These are phyloP conservation scores for Rhinopomastus cyanomelas DNA, from an alignment of 2,113 vertebrate genomes.

Conservation along the genomic window DNA sequence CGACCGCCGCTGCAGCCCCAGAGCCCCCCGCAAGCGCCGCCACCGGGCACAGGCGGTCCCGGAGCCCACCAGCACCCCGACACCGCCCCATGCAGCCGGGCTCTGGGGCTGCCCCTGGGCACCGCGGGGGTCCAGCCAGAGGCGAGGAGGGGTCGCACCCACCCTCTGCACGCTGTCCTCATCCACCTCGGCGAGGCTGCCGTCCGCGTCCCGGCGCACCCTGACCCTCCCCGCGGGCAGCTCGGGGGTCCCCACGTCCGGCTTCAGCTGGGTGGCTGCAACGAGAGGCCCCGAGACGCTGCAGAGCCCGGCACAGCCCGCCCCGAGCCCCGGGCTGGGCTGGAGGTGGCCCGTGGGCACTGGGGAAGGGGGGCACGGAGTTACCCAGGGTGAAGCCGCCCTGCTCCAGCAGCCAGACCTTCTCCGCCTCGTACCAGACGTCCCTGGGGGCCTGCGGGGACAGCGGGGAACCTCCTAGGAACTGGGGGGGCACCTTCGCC, in stretches of 20 bases:
- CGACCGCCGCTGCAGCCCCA: no score
- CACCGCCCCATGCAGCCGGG: not conserved
- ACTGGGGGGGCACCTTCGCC: fast-evolving
- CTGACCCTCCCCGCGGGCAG: constrained; percentile 81
- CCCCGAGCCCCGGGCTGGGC: fast-evolving
- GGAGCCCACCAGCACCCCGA: fast-evolving
- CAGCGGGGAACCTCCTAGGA: not conserved
- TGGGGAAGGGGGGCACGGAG: not conserved
- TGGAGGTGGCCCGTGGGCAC: fast-evolving
- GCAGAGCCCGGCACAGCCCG: fast-evolving
- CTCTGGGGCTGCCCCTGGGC: fast-evolving
- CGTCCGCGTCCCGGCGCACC: constrained; percentile 79
- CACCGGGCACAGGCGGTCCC: not conserved
- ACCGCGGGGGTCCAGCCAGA: not conserved
- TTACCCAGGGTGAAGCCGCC: constrained; percentile 86
- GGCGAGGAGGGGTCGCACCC: not conserved
- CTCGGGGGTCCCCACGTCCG: constrained; percentile 90
- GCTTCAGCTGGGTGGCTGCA: constrained; percentile 91
- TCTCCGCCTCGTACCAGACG: constrained; percentile 89
- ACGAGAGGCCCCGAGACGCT: not conserved
- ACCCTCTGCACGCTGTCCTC: constrained; percentile 86
- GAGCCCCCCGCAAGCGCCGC: not conserved
- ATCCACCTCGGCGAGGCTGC: constrained; percentile 76
- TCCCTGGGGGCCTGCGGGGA: constrained; percentile 66
- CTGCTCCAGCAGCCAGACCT: constrained; percentile 88